phyloP scores from a whole-genome alignment of 1,140 invertebrate species.

The Tyrophagus putrescentiae region DNA sequence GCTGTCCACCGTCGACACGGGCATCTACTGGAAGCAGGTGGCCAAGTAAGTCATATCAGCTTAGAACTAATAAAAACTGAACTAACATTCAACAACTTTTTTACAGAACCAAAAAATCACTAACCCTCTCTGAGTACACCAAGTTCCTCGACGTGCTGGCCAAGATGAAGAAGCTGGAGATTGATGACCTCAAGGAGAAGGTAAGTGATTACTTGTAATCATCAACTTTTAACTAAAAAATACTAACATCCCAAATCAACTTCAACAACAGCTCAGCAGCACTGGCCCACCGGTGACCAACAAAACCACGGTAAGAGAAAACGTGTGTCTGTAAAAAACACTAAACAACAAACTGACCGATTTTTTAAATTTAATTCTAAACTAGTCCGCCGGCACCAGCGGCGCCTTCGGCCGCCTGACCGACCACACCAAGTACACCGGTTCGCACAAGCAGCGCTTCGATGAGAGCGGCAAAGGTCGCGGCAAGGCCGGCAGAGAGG shows the following conservation, averaged over 20 bases:
- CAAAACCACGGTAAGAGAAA: constrained; percentile 27
- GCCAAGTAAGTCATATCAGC: constrained; percentile 46
- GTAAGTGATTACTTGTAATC: no score
- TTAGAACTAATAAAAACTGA: background rate
- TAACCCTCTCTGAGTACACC: constrained; percentile 50
- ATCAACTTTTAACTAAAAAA: no score
- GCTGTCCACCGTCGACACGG: constrained; percentile 67
- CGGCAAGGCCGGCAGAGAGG: constrained; percentile 67
- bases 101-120: constrained; percentile 27
- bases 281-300: constrained; percentile 48
- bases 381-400: constrained; percentile 24
- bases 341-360: no score
- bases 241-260: no score
- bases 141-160: constrained; percentile 64
- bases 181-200: constrained; percentile 57
- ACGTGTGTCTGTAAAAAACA: no score
- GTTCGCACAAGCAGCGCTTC: constrained; percentile 73
- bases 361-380: no score
- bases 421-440: constrained; percentile 74
- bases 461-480: constrained; percentile 72
- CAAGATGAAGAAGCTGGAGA: constrained; percentile 58
- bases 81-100: background rate
- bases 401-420: constrained; percentile 66
- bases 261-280: background rate
- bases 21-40: constrained; percentile 71